Evolutionary conservation across 2,888 invertebrate genomes (phyloP).

Genomic region (Automeris io): DNA sequence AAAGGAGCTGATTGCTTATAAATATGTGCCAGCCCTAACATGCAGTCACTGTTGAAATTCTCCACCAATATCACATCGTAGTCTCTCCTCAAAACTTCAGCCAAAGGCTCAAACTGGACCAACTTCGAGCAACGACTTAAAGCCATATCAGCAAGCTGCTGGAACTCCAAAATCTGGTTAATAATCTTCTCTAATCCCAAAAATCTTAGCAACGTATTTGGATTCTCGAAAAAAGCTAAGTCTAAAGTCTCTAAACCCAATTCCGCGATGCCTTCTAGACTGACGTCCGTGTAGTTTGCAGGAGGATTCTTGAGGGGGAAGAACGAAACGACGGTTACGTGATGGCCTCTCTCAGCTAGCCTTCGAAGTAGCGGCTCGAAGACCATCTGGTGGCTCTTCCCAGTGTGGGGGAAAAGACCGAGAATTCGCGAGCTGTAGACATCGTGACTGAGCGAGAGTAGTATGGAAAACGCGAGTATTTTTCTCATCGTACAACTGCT

Average conservation of each 20-base stretch:
- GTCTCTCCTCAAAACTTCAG: constrained; percentile 48
- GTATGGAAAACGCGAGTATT: constrained; percentile 23
- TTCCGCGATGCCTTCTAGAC: constrained; percentile 53
- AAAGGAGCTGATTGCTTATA: constrained; percentile 72
- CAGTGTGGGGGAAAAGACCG: constrained; percentile 76
- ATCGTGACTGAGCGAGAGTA: constrained; percentile 33
- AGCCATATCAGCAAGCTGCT: constrained; percentile 45
- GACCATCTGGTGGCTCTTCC: constrained; percentile 80
- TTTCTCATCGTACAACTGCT: constrained; percentile 39
- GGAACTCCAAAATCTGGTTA: constrained; percentile 38
- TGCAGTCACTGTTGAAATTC: constrained; percentile 80
- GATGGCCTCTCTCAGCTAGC: constrained; percentile 76
- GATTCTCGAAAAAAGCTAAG: constrained; percentile 36
- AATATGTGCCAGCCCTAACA: constrained; percentile 76
- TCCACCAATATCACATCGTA: constrained; percentile 81
- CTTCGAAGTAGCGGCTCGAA: constrained; percentile 74
- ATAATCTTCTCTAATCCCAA: constrained; percentile 39
- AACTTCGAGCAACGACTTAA: constrained; percentile 50
- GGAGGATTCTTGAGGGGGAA: constrained; percentile 71
- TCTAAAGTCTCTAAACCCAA: constrained; percentile 51
- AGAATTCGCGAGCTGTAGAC: constrained; percentile 66
- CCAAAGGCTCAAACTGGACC: constrained; percentile 49
- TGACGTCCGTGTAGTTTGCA: constrained; percentile 59
- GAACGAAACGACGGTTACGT: constrained; percentile 78
- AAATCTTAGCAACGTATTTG: constrained; percentile 26